Evolutionary conservation across 2,113 vertebrate species (phyloP), one percentile per base, ranked within the genome.

Genomic region (Notothenia coriiceps): DNA sequence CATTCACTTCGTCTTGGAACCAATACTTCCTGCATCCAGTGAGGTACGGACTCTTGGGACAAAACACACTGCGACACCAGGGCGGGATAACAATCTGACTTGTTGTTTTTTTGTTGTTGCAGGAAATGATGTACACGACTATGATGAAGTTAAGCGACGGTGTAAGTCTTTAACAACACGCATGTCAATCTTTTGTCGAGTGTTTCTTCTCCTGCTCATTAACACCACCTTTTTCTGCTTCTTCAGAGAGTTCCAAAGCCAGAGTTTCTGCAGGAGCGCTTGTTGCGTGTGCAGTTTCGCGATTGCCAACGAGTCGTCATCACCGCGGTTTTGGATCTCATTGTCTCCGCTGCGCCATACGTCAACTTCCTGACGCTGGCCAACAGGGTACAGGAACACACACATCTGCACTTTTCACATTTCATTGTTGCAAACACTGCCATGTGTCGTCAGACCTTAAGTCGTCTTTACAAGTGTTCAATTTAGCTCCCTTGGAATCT

Each of bases 331-430:
- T 14, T 84, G 0, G 20, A 79, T 10, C 4, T 15, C 9, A 77
- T 84, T 22, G 22, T 29, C 0, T 56, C 61, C 4, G 18, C 61
- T 0, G 67, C 66, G 0, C 1, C 40, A 0, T 7, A 86, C 11
- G 44, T 79, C 44, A 18, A 44, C 80, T 81, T 79, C 49, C 66
- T 89, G 51, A 63, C 81, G 0, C 70, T 89, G 2, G 66, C 66
- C 66, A 86, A 89, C 70, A 71, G 78, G 87, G 87, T 89, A 84
- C n/a, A 13, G 46, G 13, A 52, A 35, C 61, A 25, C 25, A 47
- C 50, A 71, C 20, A 54, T 11, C 7, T 11, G 20, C 17, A 44
- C 35, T 56, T 40, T 44, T 15, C n/a, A 69, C 33, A 20, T 35
- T 20, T 2, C 1, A 40, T 10, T 52, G 49, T 40, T 20, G 10